A percentile compares a stretch with the other conserved stretches of the same genome.
phyloP scores from a whole-genome alignment of 2,888 invertebrate genomes.

The Polyploca ridens region DNA sequence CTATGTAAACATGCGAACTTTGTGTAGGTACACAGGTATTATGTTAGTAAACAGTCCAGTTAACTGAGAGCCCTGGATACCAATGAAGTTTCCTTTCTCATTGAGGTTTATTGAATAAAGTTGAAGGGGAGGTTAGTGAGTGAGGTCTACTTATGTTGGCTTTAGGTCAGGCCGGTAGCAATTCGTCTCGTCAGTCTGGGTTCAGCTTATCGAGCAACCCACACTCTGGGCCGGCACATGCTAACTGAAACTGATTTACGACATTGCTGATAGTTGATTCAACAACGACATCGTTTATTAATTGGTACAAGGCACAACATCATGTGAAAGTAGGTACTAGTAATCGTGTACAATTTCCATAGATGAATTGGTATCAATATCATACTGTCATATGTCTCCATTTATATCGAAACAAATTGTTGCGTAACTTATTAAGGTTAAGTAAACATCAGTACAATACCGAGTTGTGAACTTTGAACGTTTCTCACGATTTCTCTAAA shows the following conservation, averaged over 20 bases:
- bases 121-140: slow-evolving; percentile 28
- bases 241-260: slow-evolving; percentile 78
- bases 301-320: slow-evolving; percentile 52
- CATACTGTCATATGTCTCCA: not conserved
- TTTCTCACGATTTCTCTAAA: too few relatives aligned
- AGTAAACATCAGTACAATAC: too few relatives aligned
- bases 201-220: slow-evolving; percentile 72
- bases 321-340: slow-evolving; percentile 33
- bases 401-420: not conserved
- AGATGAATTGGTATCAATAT: not conserved
- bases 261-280: slow-evolving; percentile 65
- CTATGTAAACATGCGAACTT: slow-evolving; percentile 30
- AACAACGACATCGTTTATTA: slow-evolving; percentile 58
- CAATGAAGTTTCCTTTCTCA: slow-evolving; percentile 31
- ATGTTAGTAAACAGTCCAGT: slow-evolving; percentile 30
- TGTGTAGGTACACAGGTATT: slow-evolving; percentile 21
- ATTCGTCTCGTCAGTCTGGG: slow-evolving; percentile 67
- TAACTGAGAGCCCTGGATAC: slow-evolving; percentile 31
- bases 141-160: slow-evolving; percentile 46
- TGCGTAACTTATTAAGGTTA: too few relatives aligned
- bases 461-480: too few relatives aligned
- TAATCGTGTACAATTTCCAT: slow-evolving; percentile 6
- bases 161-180: slow-evolving; percentile 47
- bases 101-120: slow-evolving; percentile 30
- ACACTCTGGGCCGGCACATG: slow-evolving; percentile 63